Conservation (phyloP, 2,113 vertebrate species). For the Nipponia nippon region DNA sequence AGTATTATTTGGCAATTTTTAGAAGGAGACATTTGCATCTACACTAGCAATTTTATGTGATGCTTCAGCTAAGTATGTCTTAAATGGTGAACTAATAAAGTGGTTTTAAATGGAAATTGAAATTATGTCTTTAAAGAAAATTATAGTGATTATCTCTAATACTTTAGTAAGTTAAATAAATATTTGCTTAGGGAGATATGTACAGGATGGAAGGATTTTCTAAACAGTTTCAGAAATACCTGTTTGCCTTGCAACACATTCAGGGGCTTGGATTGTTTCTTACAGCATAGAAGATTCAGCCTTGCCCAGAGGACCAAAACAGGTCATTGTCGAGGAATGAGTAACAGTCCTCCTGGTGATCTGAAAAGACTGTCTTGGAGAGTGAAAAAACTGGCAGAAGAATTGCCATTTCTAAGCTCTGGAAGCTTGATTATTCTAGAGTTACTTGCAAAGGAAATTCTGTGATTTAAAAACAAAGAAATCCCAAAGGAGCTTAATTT, state of each 20-base stretch:
- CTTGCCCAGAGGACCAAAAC: background rate
- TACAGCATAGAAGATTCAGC: background rate
- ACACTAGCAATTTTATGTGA: background rate
- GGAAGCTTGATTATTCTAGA: background rate
- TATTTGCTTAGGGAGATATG: background rate
- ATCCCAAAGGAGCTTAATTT: background rate
- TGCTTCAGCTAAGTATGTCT: constrained; percentile 28
- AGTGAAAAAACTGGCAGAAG: background rate
- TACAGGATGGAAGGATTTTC: background rate
- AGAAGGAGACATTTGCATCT: background rate
- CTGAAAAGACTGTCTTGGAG: background rate
- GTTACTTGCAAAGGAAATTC: background rate
- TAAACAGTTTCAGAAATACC: background rate
- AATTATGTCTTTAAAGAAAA: constrained; percentile 47
- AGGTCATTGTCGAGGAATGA: background rate
- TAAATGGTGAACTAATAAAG: constrained; percentile 50
- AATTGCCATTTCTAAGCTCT: background rate
- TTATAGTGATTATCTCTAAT: constrained; percentile 34
- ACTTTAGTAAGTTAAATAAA: constrained; percentile 27
- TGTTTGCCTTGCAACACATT: background rate
- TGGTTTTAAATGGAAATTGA: constrained; percentile 54
- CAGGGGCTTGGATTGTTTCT: background rate
- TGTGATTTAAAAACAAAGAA: background rate
- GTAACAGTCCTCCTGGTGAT: background rate
- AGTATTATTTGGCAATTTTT: background rate